A percentile compares a stretch with the other conserved stretches of the same genome.
These are phyloP conservation scores for Ceyx cyanopectus DNA, from an alignment of 2,113 vertebrate species.

Conservation along the genomic window DNA sequence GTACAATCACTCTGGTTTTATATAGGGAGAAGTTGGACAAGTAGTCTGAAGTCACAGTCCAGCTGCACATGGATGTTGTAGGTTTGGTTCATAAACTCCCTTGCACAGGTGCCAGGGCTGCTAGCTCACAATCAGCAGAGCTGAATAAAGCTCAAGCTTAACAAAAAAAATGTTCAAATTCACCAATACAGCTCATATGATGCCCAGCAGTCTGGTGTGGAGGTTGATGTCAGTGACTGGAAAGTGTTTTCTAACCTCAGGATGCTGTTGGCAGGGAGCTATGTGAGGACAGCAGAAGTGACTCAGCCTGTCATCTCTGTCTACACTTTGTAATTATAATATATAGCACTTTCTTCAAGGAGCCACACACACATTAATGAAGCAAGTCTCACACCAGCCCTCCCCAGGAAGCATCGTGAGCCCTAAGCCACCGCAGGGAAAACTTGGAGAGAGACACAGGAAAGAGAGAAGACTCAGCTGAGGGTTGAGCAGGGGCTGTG, in stretches of 20 bases:
- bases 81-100: neutral
- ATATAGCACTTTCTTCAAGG: neutral
- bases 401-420: neutral
- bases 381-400: neutral
- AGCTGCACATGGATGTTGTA: accelerated
- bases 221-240: neutral
- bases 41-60: neutral
- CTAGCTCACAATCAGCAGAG: accelerated
- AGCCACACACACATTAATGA: neutral
- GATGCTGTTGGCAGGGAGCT: neutral
- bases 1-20: neutral
- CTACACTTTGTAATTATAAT: neutral
- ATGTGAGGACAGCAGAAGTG: neutral
- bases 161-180: neutral
- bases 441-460: neutral
- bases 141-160: neutral
- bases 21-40: neutral
- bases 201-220: neutral
- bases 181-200: accelerated
- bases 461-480: neutral
- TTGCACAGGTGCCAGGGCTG: neutral
- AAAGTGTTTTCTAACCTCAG: neutral
- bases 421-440: accelerated
- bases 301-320: neutral
- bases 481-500: neutral